Evolutionary conservation across 2,888 invertebrate species (phyloP).

Genomic region (Acrobasis repandana): DNA sequence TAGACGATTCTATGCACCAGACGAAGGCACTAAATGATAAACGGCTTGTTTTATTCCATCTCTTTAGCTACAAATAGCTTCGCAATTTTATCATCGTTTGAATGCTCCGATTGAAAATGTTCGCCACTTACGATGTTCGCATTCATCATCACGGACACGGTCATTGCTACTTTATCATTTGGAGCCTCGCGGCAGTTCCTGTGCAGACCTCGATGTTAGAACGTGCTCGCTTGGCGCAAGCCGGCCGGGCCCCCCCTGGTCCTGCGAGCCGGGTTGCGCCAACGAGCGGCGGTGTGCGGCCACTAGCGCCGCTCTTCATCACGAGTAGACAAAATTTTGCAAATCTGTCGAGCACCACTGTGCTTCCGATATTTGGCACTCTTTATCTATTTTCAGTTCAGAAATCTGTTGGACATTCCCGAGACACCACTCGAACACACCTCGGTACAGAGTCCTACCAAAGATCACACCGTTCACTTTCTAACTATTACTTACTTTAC

Average conservation of each 20-base stretch:
- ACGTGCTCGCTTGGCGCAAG: slow-evolving; percentile 54
- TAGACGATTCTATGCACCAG: slow-evolving; percentile 68
- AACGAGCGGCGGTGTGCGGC: slow-evolving; percentile 55
- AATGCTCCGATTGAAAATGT: slow-evolving; percentile 58
- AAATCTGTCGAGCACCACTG: slow-evolving; percentile 76
- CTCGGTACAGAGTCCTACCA: slow-evolving; percentile 32
- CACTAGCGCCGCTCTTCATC: slow-evolving; percentile 58
- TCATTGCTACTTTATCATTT: slow-evolving; percentile 79
- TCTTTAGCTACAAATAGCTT: slow-evolving; percentile 55
- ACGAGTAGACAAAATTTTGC: slow-evolving; percentile 74
- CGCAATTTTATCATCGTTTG: slow-evolving; percentile 62
- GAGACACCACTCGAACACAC: slow-evolving; percentile 55
- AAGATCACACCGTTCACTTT: slow-evolving; percentile 49
- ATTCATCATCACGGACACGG: slow-evolving; percentile 53
- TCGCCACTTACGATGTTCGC: slow-evolving; percentile 40
- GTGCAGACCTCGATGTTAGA: slow-evolving; percentile 68
- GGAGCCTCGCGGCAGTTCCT: slow-evolving; percentile 69
- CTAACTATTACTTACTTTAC: slow-evolving; percentile 37
- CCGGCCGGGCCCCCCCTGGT: slow-evolving; percentile 27
- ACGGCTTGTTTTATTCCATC: slow-evolving; percentile 62
- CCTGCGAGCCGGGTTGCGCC: slow-evolving; percentile 34
- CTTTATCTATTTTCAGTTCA: slow-evolving; percentile 65
- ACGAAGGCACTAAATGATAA: slow-evolving; percentile 81
- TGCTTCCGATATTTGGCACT: slow-evolving; percentile 80
- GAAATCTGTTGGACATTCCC: slow-evolving; percentile 52